Base-by-base conservation (phyloP, 2,888 invertebrate genomes). In the Plusia festucae region DNA sequence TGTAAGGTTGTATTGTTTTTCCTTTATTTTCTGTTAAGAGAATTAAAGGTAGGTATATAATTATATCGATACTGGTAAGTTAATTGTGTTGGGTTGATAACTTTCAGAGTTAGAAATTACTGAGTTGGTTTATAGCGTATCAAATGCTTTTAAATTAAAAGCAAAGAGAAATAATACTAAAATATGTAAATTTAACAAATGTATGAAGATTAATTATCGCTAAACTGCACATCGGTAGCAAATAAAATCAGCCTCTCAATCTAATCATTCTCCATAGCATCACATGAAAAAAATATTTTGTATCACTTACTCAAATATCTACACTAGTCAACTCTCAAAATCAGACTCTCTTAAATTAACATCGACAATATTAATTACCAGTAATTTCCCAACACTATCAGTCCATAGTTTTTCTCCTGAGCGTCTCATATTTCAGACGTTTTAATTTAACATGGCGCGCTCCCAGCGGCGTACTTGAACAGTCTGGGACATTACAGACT, bases 401-500 rank as follows among this genome's bases (percentile, higher is more conserved):
- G 67, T 65, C 56, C 70, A 59, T 78, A 88, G 58, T 85, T 90
- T 90, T 89, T 90, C 88, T 88, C 87, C 80, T 78, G 81, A 85
- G 83, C 82, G 67, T 70, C 86, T 90, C 85, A 86, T 88, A 89
- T 90, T 90, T 90, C 88, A 90, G 90, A 86, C 88, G 82, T 87
- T 90, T 92, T 91, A 90, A 92, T 92, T 91, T 91, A 85, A 82
- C 82, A 74, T 83, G 69, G 73, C 76, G 78, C 76, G 75, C 84
- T 92, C 92, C 93, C 92, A 82, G 86, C 84, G 90, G 92, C 82
- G 90, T 86, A 89, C 91, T 93, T 92, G 91, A 90, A 85, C 79
- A 93, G 93, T 93, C 94, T 92, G 89, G 86, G 88, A 91, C 90
- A 89, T 91, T 90, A 89, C 85, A 91, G 89, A 88, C 91, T 89